These are phyloP conservation scores for Cromileptes altivelis DNA, from an alignment of 2,113 vertebrate genomes.

Conservation along the genomic window DNA sequence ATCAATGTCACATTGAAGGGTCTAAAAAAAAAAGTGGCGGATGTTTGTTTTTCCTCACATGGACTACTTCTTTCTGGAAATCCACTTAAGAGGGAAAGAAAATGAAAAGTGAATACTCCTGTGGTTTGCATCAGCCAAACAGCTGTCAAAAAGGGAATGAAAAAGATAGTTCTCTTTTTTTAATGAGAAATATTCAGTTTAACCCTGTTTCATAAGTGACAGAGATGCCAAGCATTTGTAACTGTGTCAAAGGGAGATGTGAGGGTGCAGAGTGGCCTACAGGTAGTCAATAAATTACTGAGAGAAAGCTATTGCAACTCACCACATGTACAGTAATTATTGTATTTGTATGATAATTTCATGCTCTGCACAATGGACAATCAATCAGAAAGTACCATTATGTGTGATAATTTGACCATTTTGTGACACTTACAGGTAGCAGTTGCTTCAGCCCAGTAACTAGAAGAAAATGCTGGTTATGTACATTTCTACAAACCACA, in stretches of 20 bases:
- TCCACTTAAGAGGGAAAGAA: conserved; percentile 3
- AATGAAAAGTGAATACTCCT: conserved; percentile 11
- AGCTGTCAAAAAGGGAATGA: neutral
- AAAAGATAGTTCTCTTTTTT: neutral
- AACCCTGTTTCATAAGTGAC: neutral
- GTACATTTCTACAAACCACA: too few species aligned
- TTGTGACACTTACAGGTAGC: too few species aligned
- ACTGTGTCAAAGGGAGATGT: neutral
- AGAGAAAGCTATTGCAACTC: too few species aligned
- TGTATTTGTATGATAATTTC: too few species aligned
- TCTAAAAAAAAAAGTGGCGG: conserved; percentile 7
- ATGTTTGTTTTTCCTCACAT: conserved; percentile 32
- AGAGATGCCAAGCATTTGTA: neutral
- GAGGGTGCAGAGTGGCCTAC: neutral
- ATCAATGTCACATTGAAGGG: conserved; percentile 34
- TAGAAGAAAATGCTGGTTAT: too few species aligned
- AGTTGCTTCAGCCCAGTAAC: too few species aligned
- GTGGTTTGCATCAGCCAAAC: conserved; percentile 21
- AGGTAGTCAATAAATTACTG: neutral
- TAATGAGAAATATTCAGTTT: neutral
- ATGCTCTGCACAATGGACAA: too few species aligned
- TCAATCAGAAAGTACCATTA: too few species aligned
- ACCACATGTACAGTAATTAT: too few species aligned
- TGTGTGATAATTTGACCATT: too few species aligned
- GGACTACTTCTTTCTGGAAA: conserved; percentile 6